Evolutionary conservation across 2,888 invertebrate species (phyloP).

Genomic region (Platycnemis pennipes): DNA sequence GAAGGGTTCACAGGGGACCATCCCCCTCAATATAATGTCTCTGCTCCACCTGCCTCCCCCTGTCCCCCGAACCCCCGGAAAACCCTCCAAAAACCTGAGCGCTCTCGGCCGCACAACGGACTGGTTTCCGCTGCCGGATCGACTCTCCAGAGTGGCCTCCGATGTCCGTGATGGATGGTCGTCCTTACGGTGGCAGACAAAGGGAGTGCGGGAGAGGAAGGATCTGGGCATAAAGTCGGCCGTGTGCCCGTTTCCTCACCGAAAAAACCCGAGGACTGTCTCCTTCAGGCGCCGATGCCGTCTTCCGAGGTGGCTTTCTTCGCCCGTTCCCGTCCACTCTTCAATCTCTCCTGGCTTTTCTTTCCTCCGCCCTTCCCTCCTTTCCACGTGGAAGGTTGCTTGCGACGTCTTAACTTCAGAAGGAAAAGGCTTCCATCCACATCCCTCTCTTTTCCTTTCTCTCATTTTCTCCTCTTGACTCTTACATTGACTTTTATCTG

Average conservation of each 20-base stretch:
- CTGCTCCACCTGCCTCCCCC: neutral
- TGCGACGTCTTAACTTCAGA: constrained; percentile 22
- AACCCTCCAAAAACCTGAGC: neutral
- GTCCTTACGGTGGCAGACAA: neutral
- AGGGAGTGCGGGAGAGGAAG: neutral
- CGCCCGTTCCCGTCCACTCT: neutral
- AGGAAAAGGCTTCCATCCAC: neutral
- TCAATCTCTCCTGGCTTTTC: neutral
- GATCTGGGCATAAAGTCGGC: neutral
- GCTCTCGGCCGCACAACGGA: neutral
- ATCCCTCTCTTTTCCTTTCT: neutral
- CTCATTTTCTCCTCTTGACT: neutral
- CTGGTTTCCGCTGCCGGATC: constrained; percentile 1
- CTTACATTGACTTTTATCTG: neutral
- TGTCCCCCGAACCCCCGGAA: neutral
- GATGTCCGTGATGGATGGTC: constrained; percentile 42
- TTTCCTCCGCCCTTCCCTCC: neutral
- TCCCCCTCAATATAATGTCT: neutral
- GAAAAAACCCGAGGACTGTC: neutral
- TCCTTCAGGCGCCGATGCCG: neutral
- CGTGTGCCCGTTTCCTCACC: neutral
- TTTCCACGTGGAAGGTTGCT: neutral
- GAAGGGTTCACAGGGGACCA: too few relatives aligned
- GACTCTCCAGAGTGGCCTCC: neutral
- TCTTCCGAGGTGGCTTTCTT: neutral